Percentiles rank a stretch among this genome's conserved stretches.
These are phyloP conservation scores for Xestoiulus laeticollis DNA, from an alignment of 2,888 invertebrate genomes.

Conservation along the genomic window DNA sequence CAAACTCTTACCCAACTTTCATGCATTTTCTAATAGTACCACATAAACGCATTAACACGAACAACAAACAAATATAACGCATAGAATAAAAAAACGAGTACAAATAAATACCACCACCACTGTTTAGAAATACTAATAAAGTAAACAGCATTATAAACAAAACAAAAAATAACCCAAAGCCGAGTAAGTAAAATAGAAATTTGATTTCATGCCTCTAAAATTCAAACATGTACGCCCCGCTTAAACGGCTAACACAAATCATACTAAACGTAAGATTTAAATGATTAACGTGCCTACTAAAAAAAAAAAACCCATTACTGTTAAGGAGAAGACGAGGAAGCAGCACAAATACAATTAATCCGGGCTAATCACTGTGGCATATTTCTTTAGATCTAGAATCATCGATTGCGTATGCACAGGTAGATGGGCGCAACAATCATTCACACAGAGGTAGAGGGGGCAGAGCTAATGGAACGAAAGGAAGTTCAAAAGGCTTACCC, in stretches of 20 bases:
- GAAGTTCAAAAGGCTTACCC: constrained; percentile 55
- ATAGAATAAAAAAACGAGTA: too few relatives aligned
- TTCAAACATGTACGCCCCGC: not conserved
- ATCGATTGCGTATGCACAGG: not conserved
- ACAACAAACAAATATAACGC: not conserved
- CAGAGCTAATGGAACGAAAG: constrained; percentile 48
- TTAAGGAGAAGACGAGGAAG: constrained; percentile 44
- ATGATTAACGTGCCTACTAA: not conserved
- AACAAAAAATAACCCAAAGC: not conserved
- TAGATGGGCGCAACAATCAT: constrained; percentile 38
- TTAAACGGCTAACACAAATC: too few relatives aligned
- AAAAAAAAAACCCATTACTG: not conserved
- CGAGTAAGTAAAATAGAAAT: not conserved
- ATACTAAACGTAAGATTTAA: too few relatives aligned
- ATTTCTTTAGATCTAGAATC: not conserved
- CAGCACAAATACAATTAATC: constrained; percentile 9
- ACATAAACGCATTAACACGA: not conserved
- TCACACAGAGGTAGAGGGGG: constrained; percentile 51
- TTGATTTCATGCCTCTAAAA: not conserved
- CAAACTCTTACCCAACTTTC: not conserved
- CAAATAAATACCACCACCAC: not conserved
- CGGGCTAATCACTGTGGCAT: not conserved
- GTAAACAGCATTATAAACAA: not conserved
- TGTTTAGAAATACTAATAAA: not conserved
- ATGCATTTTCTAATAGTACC: not conserved